Percentiles rank a stretch among this genome's conserved stretches.
Conservation (phyloP, 2,113 vertebrate genomes). For the Upupa epops region DNA sequence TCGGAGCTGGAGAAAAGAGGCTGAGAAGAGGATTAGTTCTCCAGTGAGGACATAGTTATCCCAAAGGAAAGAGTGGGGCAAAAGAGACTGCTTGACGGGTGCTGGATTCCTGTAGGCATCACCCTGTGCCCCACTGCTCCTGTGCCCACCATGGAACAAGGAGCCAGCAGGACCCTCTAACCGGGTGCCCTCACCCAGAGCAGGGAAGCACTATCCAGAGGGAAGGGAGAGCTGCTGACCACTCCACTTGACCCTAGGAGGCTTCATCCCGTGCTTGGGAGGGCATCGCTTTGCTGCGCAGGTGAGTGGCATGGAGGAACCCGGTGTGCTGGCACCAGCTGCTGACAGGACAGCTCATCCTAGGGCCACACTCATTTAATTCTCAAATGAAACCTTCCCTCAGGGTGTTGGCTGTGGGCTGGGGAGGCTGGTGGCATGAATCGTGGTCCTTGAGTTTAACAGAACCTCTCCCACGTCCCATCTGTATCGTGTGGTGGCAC, state of each 20-base stretch:
- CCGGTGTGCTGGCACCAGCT: background rate
- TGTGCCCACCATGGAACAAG: background rate
- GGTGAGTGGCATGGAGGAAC: background rate
- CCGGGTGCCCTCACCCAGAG: fast-evolving
- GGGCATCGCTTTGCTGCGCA: fast-evolving
- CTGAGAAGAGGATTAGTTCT: background rate
- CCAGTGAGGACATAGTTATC: background rate
- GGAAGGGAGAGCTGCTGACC: background rate
- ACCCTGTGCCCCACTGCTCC: background rate
- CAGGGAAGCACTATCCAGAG: background rate
- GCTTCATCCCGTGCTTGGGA: background rate
- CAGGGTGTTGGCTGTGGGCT: background rate
- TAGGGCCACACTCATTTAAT: background rate
- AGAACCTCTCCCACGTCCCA: fast-evolving
- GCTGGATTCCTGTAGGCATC: background rate
- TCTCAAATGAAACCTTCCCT: background rate
- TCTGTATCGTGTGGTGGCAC: background rate
- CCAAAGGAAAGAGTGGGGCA: fast-evolving
- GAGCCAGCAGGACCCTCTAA: background rate
- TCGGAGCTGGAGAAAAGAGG: background rate
- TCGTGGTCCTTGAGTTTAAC: fast-evolving
- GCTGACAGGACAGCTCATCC: fast-evolving
- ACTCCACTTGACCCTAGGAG: background rate
- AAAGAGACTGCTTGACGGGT: fast-evolving
- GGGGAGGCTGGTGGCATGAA: background rate